Evolutionary conservation across 2,888 invertebrate species (phyloP), one percentile per base, ranked within the genome.

Genomic region (Clunio marinus): DNA sequence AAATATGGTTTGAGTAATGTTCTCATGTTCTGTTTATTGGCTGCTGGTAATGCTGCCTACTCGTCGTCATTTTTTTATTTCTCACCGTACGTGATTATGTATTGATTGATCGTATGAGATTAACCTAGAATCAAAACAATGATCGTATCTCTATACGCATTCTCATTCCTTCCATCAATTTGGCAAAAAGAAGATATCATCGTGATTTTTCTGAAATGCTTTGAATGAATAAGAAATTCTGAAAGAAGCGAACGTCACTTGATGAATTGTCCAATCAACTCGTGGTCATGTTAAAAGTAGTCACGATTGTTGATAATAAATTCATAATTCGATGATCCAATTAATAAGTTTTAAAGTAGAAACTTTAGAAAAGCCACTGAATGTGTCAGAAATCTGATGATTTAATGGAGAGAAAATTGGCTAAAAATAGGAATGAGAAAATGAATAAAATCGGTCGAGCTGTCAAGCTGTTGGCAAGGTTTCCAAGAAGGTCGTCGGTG

Each of bases 401-500:
- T 10, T 45, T 25, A 24, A 57, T n/a, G n/a, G n/a, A n/a, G n/a
- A n/a, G n/a, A n/a, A 51, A 51, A 2, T n/a, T 4, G 20, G n/a
- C 17, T 51, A 51, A 51, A 51, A 51, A 51, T 51, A 51, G 51
- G 20, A 22, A n/a, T n/a, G n/a, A n/a, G n/a, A n/a, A n/a, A n/a
- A n/a, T n/a, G n/a, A n/a, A n/a, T n/a, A 51, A 22, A 51, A 51
- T 7, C 51, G 51, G 20, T 51, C 41, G 41, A 41, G 51, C 22
- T 32, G 7, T 51, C 51, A 22, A 24, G 41, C 62, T 62, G 22
- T 15, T 25, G 68, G 68, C 68, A 58, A 68, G 68, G 68, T 41
- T 68, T 68, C 68, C 58, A 41, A 35, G 68, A 68, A 68, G 68
- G 68, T 68, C 68, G 41, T 22, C n/a, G 10, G 8, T 41, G 27